Conservation (phyloP, 2,113 vertebrate species). For the Microcebus murinus region DNA sequence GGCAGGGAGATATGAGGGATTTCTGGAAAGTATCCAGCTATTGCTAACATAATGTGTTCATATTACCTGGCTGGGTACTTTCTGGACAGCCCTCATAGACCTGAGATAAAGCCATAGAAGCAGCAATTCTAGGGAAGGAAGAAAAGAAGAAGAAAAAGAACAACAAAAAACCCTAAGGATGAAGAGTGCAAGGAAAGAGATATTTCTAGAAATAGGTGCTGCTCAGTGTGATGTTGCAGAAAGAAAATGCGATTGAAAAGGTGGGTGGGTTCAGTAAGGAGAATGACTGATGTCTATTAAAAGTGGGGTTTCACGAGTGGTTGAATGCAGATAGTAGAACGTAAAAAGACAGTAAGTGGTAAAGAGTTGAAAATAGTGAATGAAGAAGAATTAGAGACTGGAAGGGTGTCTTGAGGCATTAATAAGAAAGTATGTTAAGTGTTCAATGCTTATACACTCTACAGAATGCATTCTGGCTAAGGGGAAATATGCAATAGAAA, state of each 20-base stretch:
- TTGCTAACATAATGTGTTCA: too few species aligned
- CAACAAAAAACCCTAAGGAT: background rate
- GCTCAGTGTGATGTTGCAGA: background rate
- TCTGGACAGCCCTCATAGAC: too few species aligned
- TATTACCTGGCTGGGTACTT: too few species aligned
- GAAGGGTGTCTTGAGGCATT: background rate
- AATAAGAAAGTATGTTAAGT: background rate
- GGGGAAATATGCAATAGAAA: background rate
- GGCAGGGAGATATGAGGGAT: background rate
- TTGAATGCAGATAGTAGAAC: too few species aligned
- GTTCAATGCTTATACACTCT: background rate
- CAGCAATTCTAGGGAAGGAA: background rate
- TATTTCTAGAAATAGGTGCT: background rate
- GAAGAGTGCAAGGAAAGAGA: background rate
- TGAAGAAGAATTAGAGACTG: background rate
- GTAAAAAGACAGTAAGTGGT: background rate
- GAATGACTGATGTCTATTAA: background rate
- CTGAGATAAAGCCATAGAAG: background rate
- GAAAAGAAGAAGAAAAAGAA: too few species aligned
- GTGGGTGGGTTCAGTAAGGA: background rate
- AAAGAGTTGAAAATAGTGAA: background rate
- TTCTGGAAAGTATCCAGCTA: too few species aligned
- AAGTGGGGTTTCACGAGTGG: background rate
- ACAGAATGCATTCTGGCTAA: background rate
- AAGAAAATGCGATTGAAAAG: background rate